A percentile compares a stretch with the other conserved stretches of the same genome.
These are phyloP conservation scores for Scolopax mira DNA, from an alignment of 2,113 vertebrate genomes.

Conservation along the genomic window DNA sequence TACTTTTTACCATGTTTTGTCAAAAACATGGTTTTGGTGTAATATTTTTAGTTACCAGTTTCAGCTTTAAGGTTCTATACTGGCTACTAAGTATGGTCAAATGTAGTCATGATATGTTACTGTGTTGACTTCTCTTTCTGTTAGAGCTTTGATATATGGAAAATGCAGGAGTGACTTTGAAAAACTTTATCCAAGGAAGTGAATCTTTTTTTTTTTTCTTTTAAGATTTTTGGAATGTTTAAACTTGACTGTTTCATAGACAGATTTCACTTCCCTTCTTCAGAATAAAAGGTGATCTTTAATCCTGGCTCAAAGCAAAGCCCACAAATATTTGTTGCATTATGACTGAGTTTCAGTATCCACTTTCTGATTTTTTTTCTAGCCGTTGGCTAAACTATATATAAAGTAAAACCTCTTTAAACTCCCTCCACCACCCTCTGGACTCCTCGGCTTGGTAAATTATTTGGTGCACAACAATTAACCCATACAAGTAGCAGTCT, in stretches of 20 bases:
- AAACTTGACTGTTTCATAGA: not conserved
- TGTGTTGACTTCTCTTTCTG: not conserved
- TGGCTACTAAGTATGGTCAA: not conserved
- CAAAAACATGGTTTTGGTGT: not conserved
- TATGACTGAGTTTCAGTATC: not conserved
- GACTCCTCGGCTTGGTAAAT: not conserved
- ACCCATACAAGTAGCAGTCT: not conserved
- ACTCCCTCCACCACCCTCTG: accelerated
- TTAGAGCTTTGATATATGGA: not conserved
- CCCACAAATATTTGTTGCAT: not conserved
- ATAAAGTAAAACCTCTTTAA: not conserved
- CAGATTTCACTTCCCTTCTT: not conserved
- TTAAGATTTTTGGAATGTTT: not conserved
- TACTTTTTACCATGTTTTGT: not conserved
- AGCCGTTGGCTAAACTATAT: not conserved
- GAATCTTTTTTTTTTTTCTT: not conserved
- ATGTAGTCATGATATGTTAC: not conserved
- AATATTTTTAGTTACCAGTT: not conserved
- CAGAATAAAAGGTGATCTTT: not conserved
- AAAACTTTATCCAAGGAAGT: not conserved
- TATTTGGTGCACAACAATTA: not conserved
- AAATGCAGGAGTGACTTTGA: not conserved
- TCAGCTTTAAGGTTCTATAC: not conserved
- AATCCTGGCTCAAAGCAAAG: not conserved
- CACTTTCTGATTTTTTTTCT: not conserved